Conservation (phyloP, 2,797 vertebrate species). For the Picus viridis region DNA sequence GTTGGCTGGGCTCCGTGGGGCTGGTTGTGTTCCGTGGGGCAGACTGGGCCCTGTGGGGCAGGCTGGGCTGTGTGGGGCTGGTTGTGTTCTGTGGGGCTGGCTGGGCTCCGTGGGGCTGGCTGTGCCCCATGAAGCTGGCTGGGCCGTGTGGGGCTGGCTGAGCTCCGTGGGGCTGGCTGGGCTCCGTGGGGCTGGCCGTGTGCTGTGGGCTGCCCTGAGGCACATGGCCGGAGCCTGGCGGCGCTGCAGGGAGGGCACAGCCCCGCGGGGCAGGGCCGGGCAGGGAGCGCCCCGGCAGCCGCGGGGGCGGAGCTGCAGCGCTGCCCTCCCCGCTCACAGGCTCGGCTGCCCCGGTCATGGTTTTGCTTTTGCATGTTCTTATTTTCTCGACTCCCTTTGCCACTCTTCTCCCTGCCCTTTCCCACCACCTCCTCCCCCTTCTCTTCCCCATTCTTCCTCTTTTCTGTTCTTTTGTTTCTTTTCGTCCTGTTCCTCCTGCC, state of each 20-base stretch:
- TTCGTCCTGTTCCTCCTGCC: constrained; percentile 60
- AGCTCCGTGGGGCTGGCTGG: too few species aligned
- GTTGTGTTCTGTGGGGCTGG: too few species aligned
- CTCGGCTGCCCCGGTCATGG: constrained; percentile 74
- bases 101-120: too few species aligned
- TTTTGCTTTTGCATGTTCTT: constrained; percentile 81
- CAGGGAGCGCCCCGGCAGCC: not conserved
- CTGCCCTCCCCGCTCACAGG: not conserved
- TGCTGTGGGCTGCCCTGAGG: too few species aligned
- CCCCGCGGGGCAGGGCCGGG: fast-evolving
- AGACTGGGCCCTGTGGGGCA: too few species aligned
- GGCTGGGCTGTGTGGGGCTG: too few species aligned
- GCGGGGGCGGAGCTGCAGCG: not conserved
- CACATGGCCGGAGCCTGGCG: not conserved
- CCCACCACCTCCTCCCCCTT: constrained; percentile 53
- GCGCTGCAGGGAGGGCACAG: not conserved
- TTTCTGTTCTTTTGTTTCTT: constrained; percentile 61
- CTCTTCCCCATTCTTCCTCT: constrained; percentile 47
- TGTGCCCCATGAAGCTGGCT: too few species aligned
- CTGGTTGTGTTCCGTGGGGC: too few species aligned
- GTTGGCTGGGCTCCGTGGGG: too few species aligned
- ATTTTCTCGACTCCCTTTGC: constrained; percentile 54
- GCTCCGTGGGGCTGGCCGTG: too few species aligned
- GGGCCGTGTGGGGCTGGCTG: too few species aligned
- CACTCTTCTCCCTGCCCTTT: not conserved